These are phyloP conservation scores for Trogon melanurus DNA, from an alignment of 2,113 vertebrate genomes.

Conservation along the genomic window DNA sequence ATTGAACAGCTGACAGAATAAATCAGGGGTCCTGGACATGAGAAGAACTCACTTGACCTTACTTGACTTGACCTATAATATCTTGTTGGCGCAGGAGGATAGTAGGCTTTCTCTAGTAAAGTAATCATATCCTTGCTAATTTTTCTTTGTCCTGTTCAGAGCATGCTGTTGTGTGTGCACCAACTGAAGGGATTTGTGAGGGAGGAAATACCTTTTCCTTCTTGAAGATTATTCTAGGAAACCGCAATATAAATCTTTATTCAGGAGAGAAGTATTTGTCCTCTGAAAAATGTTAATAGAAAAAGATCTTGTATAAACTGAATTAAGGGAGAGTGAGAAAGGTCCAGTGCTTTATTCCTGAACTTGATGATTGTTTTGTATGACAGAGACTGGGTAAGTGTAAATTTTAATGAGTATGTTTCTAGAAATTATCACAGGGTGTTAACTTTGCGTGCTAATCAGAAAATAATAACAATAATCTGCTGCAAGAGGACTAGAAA, in stretches of 20 bases:
- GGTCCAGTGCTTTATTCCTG: neutral
- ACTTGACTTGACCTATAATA: constrained; percentile 64
- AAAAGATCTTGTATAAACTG: neutral
- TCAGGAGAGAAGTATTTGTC: neutral
- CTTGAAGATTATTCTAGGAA: constrained; percentile 59
- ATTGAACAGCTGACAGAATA: constrained; percentile 57
- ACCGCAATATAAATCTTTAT: constrained; percentile 25
- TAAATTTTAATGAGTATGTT: neutral
- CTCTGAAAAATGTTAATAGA: constrained; percentile 5
- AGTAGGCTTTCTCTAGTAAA: constrained; percentile 46
- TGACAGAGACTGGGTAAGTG: neutral
- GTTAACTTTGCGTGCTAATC: neutral
- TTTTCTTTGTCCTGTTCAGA: constrained; percentile 56
- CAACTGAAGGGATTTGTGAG: constrained; percentile 36
- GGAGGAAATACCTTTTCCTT: constrained; percentile 58
- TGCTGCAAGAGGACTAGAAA: neutral
- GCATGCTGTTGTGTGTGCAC: neutral
- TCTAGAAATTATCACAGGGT: neutral
- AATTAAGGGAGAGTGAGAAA: neutral
- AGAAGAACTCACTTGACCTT: constrained; percentile 60
- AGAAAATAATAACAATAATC: neutral
- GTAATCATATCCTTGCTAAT: constrained; percentile 61
- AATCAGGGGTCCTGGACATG: constrained; percentile 36
- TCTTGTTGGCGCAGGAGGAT: neutral
- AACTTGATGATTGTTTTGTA: neutral